A percentile compares a stretch with the other conserved stretches of the same genome.
These are phyloP conservation scores for Brenthis daphne DNA, from an alignment of 2,888 invertebrate genomes.

Conservation along the genomic window DNA sequence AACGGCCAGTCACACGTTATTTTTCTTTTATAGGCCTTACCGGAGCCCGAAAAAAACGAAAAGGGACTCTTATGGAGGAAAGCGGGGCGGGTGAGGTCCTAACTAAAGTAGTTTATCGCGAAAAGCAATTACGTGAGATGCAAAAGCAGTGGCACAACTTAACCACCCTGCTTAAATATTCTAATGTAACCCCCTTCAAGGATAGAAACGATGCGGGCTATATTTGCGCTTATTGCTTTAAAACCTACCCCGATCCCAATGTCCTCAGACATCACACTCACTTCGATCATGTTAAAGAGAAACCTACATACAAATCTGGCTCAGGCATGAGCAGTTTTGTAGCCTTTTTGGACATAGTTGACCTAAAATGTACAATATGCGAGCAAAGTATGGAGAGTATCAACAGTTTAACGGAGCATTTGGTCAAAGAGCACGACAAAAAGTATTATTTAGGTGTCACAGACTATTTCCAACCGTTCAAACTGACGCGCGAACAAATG, in stretches of 20 bases:
- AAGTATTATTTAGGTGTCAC: conserved; percentile 64
- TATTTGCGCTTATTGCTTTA: conserved; percentile 72
- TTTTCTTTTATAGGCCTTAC: conserved; percentile 79
- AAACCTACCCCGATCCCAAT: conserved; percentile 64
- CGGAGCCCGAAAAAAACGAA: conserved; percentile 66
- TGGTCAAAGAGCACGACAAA: conserved; percentile 64
- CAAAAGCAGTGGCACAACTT: conserved; percentile 77
- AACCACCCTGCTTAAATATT: conserved; percentile 64
- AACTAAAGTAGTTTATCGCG: conserved; percentile 53
- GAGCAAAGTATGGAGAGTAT: conserved; percentile 56
- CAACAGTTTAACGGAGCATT: conserved; percentile 58
- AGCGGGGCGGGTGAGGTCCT: conserved; percentile 48
- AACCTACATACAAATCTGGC: conserved; percentile 67
- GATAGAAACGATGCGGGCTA: conserved; percentile 73
- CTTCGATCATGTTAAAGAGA: conserved; percentile 64
- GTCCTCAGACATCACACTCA: conserved; percentile 63
- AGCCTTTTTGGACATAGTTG: conserved; percentile 69
- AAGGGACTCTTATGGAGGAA: conserved; percentile 61
- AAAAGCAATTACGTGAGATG: conserved; percentile 65
- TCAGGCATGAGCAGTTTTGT: conserved; percentile 69
- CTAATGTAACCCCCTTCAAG: conserved; percentile 74
- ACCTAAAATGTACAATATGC: conserved; percentile 69
- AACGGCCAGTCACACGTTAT: conserved; percentile 68
- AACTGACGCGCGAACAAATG: conserved; percentile 62
- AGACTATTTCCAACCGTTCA: conserved; percentile 70